A percentile compares a stretch with the other conserved stretches of the same genome.
Evolutionary conservation across 2,113 vertebrate genomes (phyloP).

Genomic region (Ptyas mucosa): DNA sequence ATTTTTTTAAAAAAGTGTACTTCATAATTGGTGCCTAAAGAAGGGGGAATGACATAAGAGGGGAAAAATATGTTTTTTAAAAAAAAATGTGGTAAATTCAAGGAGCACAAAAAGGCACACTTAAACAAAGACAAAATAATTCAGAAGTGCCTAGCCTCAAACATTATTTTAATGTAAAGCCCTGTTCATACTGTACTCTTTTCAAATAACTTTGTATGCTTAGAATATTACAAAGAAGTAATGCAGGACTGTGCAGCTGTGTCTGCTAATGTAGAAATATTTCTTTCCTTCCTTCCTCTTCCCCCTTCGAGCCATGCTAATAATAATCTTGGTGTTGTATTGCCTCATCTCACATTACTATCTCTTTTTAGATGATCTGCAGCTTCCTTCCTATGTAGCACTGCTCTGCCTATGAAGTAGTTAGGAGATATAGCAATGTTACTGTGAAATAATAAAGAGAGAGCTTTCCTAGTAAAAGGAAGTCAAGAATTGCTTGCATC

Average conservation of each 20-base stretch:
- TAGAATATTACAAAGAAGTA: constrained; percentile 35
- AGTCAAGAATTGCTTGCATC: background rate
- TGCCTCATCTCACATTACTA: constrained; percentile 36
- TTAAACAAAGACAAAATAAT: constrained; percentile 39
- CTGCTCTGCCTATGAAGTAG: constrained; percentile 67
- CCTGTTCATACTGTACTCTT: constrained; percentile 67
- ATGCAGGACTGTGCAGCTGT: constrained; percentile 18
- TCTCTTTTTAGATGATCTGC: constrained; percentile 59
- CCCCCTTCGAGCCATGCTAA: constrained; percentile 46
- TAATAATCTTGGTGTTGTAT: constrained; percentile 24
- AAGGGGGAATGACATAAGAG: constrained; percentile 49
- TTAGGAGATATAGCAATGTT: constrained; percentile 55
- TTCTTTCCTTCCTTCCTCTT: constrained; percentile 6
- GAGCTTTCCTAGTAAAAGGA: constrained; percentile 16
- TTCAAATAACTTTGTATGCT: constrained; percentile 49
- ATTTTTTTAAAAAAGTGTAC: constrained; percentile 71
- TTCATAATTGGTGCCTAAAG: constrained; percentile 81
- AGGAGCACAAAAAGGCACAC: constrained; percentile 46
- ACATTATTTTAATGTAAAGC: constrained; percentile 74
- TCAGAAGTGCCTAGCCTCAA: constrained; percentile 78
- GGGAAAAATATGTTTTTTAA: constrained; percentile 33
- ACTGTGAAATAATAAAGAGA: constrained; percentile 60
- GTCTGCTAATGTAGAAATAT: constrained; percentile 34
- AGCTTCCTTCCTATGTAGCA: constrained; percentile 59
- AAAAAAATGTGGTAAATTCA: constrained; percentile 66